These are phyloP conservation scores for Limnothrissa miodon DNA, from an alignment of 2,113 vertebrate genomes.

Conservation along the genomic window DNA sequence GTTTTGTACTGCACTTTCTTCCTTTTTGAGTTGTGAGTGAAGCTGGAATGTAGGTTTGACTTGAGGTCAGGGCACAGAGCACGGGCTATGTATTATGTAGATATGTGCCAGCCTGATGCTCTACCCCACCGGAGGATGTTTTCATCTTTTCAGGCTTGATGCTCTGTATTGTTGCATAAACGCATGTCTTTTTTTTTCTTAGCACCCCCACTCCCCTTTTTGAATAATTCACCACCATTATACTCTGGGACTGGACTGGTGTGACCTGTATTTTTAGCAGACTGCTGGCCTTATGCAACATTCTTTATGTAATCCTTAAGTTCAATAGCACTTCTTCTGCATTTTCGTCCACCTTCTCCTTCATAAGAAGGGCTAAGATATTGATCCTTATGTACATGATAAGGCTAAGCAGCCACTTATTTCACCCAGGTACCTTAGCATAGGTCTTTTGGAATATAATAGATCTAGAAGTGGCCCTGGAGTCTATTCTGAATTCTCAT, in stretches of 20 bases:
- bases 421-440: not conserved
- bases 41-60: not conserved
- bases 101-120: not conserved
- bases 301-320: constrained; percentile 61
- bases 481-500: not conserved
- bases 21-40: not conserved
- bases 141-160: constrained; percentile 31
- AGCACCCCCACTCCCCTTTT: constrained; percentile 29
- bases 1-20: not conserved
- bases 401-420: not conserved
- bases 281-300: constrained; percentile 61
- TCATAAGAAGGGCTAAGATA: not conserved
- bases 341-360: not conserved
- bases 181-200: constrained; percentile 45
- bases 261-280: constrained; percentile 61
- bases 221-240: constrained; percentile 62
- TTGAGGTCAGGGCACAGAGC: not conserved
- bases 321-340: constrained; percentile 49
- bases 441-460: not conserved
- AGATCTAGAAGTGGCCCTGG: not conserved
- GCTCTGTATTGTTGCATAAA: constrained; percentile 53
- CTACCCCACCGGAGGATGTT: not conserved
- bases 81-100: not conserved
- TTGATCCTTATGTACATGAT: constrained; percentile 9
- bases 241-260: constrained; percentile 49